These are phyloP conservation scores for Gymnoscopelus microlampas DNA, from an alignment of 2,797 vertebrate genomes.

Conservation along the genomic window DNA sequence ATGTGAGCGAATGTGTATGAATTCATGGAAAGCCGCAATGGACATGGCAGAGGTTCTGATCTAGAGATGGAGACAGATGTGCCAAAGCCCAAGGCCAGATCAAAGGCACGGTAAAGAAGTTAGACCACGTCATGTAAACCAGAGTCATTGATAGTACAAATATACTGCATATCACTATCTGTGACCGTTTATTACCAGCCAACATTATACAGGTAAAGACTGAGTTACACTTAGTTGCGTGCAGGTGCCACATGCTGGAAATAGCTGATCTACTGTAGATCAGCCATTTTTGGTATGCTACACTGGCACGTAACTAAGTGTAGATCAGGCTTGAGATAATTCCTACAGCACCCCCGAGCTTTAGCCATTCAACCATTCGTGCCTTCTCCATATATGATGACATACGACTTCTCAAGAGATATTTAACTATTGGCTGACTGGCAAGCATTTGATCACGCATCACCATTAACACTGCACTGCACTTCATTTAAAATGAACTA, in stretches of 20 bases:
- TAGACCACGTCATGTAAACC: not conserved
- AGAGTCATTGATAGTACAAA: constrained; percentile 6
- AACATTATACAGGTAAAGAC: constrained; percentile 40
- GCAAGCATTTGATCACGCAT: constrained; percentile 56
- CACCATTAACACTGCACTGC: constrained; percentile 56
- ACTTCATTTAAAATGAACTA: constrained; percentile 50
- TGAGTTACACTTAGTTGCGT: too few relatives aligned
- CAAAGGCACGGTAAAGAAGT: not conserved
- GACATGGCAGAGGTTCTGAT: not conserved
- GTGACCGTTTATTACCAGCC: constrained; percentile 59
- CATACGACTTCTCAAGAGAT: constrained; percentile 19
- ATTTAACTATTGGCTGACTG: constrained; percentile 29
- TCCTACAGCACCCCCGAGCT: constrained; percentile 67
- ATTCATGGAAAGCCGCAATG: constrained; percentile 1
- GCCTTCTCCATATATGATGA: constrained; percentile 74
- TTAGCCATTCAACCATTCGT: constrained; percentile 84
- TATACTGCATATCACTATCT: constrained; percentile 21
- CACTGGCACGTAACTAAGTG: not conserved
- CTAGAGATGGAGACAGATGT: constrained; percentile 15
- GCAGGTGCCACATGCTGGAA: too few relatives aligned
- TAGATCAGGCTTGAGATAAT: constrained; percentile 5
- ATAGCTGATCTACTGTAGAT: too few relatives aligned
- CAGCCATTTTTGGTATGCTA: not conserved
- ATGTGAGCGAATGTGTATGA: not conserved
- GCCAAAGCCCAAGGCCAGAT: constrained; percentile 57